A percentile compares a stretch with the other conserved stretches of the same genome.
Evolutionary conservation across 2,113 vertebrate genomes (phyloP).

Genomic region (Phrynosoma platyrhinos): DNA sequence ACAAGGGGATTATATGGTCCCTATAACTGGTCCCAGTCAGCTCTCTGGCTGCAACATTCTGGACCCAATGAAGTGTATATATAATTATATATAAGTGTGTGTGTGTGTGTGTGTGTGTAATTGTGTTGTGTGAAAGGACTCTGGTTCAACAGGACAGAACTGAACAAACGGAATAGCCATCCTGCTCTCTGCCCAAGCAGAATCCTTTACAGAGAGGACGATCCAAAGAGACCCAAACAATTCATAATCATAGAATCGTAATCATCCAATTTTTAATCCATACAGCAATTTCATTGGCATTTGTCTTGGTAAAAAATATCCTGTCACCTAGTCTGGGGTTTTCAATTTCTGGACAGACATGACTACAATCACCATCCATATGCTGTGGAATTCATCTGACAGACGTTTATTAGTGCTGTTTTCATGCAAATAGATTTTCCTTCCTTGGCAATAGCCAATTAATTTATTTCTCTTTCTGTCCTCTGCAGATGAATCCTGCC

Average conservation of each 20-base stretch:
- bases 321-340: not conserved
- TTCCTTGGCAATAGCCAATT: constrained; percentile 73
- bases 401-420: constrained; percentile 38
- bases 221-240: not conserved
- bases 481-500: constrained; percentile 81
- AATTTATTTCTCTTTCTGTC: constrained; percentile 81
- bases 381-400: constrained; percentile 6
- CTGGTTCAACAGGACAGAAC: not conserved
- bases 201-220: not conserved
- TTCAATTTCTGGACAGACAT: not conserved
- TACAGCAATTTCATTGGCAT: constrained; percentile 7
- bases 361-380: constrained; percentile 9
- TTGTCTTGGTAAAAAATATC: not conserved
- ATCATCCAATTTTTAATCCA: not conserved
- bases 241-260: not conserved
- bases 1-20: too few relatives aligned
- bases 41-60: too few relatives aligned
- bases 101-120: not conserved
- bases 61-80: too few relatives aligned
- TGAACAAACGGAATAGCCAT: not conserved
- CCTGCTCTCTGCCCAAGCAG: not conserved
- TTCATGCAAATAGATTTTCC: constrained; percentile 59
- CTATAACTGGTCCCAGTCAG: too few relatives aligned
- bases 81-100: too few relatives aligned
- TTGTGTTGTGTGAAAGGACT: too few relatives aligned